These are phyloP conservation scores for Acholoe squamosa DNA, from an alignment of 2,888 invertebrate genomes.

Conservation along the genomic window DNA sequence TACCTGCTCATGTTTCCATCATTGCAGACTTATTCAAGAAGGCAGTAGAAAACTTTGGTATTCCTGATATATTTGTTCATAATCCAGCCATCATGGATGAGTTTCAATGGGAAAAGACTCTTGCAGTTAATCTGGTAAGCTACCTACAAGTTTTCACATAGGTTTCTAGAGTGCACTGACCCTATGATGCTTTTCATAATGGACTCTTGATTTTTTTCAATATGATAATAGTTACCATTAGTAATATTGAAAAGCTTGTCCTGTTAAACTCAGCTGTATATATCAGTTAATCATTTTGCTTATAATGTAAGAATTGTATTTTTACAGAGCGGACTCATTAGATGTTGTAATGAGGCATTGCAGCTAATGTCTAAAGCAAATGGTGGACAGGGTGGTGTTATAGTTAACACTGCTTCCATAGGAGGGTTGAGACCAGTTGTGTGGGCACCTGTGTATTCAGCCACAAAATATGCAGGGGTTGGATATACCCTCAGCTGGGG, in stretches of 20 bases:
- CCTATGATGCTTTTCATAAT: no score
- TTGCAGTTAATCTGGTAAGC: slow-evolving; percentile 58
- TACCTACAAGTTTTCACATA: no score
- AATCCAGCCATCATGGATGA: slow-evolving; percentile 61
- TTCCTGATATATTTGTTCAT: slow-evolving; percentile 47
- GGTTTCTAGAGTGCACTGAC: no score
- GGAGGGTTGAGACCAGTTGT: slow-evolving; percentile 84
- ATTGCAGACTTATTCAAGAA: not conserved
- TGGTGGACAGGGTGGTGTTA: slow-evolving; percentile 89
- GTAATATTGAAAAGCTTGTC: no score
- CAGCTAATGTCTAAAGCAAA: slow-evolving; percentile 90
- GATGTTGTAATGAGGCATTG: slow-evolving; percentile 86
- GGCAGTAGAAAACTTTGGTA: not conserved
- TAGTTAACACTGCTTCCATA: slow-evolving; percentile 90
- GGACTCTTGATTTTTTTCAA: no score
- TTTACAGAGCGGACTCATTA: slow-evolving; percentile 86
- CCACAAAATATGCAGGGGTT: slow-evolving; percentile 76
- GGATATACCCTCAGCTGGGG: slow-evolving; percentile 73
- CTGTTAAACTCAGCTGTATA: no score
- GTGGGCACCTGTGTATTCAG: slow-evolving; percentile 76
- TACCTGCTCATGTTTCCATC: not conserved
- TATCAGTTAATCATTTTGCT: no score
- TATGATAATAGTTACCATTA: no score
- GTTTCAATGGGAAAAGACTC: slow-evolving; percentile 43
- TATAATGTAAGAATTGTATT: no score